A percentile compares a stretch with the other conserved stretches of the same genome.
phyloP scores from a whole-genome alignment of 2,797 vertebrate genomes.

The Allenopithecus nigroviridis region DNA sequence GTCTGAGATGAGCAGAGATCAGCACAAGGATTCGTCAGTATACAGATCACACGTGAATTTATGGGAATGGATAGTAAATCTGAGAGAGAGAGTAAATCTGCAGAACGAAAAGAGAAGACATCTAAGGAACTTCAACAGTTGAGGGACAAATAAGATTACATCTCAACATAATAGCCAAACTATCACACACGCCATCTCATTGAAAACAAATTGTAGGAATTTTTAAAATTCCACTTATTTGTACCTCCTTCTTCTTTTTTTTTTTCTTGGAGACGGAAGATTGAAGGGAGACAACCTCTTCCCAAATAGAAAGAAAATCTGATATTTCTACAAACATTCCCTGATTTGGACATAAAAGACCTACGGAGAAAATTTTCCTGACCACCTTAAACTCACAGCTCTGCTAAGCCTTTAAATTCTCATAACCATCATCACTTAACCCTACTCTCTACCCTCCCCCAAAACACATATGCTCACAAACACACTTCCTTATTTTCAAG shows the following conservation, averaged over 20 bases:
- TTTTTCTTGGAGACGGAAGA: too few species aligned
- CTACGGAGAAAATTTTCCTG: background rate
- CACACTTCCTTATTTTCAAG: background rate
- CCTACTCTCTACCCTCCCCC: background rate
- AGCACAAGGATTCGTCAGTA: background rate
- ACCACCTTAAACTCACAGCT: background rate
- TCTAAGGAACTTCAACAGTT: background rate
- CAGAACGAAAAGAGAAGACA: background rate
- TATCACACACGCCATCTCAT: too few species aligned
- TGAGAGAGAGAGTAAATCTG: background rate
- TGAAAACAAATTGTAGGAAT: too few species aligned
- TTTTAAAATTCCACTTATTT: too few species aligned
- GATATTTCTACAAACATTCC: background rate
- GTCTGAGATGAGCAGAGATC: background rate
- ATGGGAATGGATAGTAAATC: background rate
- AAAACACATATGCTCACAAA: background rate
- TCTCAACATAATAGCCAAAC: too few species aligned
- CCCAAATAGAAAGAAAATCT: background rate
- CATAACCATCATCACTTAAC: accelerated
- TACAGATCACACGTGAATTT: background rate
- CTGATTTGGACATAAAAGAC: background rate
- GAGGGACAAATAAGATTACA: background rate
- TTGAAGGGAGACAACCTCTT: background rate
- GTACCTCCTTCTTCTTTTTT: too few species aligned
- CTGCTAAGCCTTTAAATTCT: background rate